phyloP scores from a whole-genome alignment of 1,140 invertebrate species.

The Aphelenchoides fujianensis region DNA sequence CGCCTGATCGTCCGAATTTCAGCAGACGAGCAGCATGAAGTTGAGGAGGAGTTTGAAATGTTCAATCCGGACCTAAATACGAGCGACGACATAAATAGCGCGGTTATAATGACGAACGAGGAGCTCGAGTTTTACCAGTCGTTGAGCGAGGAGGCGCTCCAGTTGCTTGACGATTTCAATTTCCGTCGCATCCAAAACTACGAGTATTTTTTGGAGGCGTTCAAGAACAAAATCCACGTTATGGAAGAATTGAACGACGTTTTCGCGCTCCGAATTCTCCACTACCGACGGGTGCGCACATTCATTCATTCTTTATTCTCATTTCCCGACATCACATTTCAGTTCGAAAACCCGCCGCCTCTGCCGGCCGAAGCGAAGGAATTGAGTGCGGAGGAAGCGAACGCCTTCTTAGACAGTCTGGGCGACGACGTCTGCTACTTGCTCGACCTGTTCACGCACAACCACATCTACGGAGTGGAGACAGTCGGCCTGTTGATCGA shows the following conservation, averaged over 20 bases:
- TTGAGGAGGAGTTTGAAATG: conserved; percentile 2
- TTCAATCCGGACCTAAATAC: not conserved
- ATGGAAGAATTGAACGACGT: conserved; percentile 18
- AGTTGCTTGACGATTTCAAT: conserved; percentile 18
- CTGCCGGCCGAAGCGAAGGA: not conserved
- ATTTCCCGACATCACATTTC: conserved; percentile 5
- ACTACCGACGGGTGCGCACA: conserved; percentile 12
- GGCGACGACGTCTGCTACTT: not conserved
- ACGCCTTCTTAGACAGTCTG: not conserved
- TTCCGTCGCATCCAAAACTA: conserved; percentile 15
- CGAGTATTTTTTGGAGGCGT: conserved; percentile 7
- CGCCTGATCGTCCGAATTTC: conserved; percentile 3
- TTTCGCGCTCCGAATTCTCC: not conserved
- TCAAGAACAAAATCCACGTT: not conserved
- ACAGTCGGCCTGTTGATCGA: conserved; percentile 15
- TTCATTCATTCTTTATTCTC: too few relatives aligned
- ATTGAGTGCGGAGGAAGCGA: conserved; percentile 4
- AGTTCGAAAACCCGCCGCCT: conserved; percentile 19
- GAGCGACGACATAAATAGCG: not conserved
- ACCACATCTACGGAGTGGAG: conserved; percentile 3
- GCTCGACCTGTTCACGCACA: conserved; percentile 18
- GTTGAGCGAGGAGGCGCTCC: conserved; percentile 1
- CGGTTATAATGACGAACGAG: conserved; percentile 18
- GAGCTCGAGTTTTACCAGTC: conserved; percentile 5
- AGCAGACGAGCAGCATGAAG: not conserved